A percentile compares a stretch with the other conserved stretches of the same genome.
These are phyloP conservation scores for Oncorhynchus gorbuscha DNA, from an alignment of 2,113 vertebrate species.

Conservation along the genomic window DNA sequence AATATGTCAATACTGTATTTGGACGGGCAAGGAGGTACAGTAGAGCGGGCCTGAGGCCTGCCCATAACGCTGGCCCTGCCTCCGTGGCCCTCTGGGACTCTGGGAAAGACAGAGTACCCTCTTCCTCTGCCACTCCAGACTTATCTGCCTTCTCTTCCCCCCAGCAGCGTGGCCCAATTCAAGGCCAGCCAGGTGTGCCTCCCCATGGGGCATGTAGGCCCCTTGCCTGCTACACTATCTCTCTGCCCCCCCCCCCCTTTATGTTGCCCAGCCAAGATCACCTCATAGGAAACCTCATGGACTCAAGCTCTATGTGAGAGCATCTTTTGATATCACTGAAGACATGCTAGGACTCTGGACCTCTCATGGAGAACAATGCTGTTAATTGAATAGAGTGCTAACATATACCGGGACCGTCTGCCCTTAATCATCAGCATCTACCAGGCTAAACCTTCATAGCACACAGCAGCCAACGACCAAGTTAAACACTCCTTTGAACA, in stretches of 20 bases:
- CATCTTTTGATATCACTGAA: neutral
- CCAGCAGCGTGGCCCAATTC: slow-evolving; percentile 31
- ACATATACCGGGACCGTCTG: slow-evolving; percentile 10
- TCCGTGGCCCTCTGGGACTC: slow-evolving; percentile 28
- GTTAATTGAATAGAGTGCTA: slow-evolving; percentile 11
- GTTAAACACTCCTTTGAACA: neutral
- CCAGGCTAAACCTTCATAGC: neutral
- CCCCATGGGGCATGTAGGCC: slow-evolving; percentile 39
- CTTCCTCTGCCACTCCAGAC: slow-evolving; percentile 43
- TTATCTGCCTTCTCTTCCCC: slow-evolving; percentile 54
- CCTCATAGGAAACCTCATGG: neutral
- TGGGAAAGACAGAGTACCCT: slow-evolving; percentile 34
- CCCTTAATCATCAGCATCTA: neutral
- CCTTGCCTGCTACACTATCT: neutral
- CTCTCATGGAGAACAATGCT: neutral
- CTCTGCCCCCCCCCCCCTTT: neutral
- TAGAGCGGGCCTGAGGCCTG: no score
- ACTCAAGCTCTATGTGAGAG: neutral
- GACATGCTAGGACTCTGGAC: neutral
- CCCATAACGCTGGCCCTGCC: neutral
- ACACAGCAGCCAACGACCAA: neutral
- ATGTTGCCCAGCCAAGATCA: slow-evolving; percentile 5
- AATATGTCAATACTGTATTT: no score
- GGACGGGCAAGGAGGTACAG: no score
- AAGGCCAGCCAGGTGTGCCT: slow-evolving; percentile 62